A percentile compares a stretch with the other conserved stretches of the same genome.
phyloP scores from a whole-genome alignment of 2,888 invertebrate genomes.

The Synergus laeviventris region DNA sequence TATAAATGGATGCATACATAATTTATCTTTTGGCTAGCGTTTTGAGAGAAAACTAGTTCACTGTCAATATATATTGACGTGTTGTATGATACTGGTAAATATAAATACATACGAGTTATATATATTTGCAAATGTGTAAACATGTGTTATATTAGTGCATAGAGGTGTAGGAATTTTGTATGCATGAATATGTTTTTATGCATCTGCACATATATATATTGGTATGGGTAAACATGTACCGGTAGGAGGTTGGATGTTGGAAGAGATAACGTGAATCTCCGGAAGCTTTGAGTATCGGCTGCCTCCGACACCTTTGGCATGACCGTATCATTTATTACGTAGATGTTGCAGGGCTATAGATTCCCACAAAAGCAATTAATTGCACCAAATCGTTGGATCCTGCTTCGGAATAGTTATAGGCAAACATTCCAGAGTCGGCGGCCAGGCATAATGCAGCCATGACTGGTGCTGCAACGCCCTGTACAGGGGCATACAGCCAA shows the following conservation, averaged over 20 bases:
- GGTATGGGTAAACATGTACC: too few species aligned
- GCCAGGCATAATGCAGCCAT: conserved; percentile 57
- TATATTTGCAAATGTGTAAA: background rate
- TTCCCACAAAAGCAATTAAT: conserved; percentile 38
- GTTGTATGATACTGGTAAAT: background rate
- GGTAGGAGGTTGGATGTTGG: background rate
- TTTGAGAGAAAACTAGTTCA: conserved; percentile 24
- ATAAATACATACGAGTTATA: background rate
- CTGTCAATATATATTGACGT: conserved; percentile 27
- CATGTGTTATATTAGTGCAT: background rate
- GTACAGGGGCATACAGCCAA: conserved; percentile 60
- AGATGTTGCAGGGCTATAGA: conserved; percentile 8
- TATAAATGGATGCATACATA: conserved; percentile 9
- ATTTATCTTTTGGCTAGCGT: conserved; percentile 24
- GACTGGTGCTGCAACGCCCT: conserved; percentile 44
- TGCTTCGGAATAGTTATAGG: conserved; percentile 29
- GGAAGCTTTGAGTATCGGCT: conserved; percentile 38
- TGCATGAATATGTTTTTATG: too few species aligned
- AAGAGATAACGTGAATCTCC: conserved; percentile 34
- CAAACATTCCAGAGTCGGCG: conserved; percentile 61
- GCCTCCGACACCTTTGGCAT: conserved; percentile 38
- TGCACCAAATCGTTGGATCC: conserved; percentile 35
- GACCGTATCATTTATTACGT: conserved; percentile 32
- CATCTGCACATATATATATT: background rate
- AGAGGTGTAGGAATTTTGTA: too few species aligned